Evolutionary conservation across 1,140 invertebrate genomes (phyloP).

Genomic region (Lepeophtheirus salmonis): DNA sequence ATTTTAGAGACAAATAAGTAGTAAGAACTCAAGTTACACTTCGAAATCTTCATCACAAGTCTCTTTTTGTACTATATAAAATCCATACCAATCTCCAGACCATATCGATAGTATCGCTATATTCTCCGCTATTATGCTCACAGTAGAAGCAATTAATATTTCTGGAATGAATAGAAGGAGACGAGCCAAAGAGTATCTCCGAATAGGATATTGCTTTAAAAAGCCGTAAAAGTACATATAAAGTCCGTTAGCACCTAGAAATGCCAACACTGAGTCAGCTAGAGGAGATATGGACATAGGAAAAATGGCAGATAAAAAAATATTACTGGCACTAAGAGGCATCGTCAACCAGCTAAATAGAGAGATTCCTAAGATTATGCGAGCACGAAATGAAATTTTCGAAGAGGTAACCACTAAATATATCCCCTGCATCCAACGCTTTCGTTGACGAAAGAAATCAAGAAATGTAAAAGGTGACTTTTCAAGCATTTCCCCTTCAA

Average conservation of each 20-base stretch:
- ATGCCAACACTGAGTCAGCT: constrained; percentile 66
- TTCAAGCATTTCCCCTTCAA: constrained; percentile 94
- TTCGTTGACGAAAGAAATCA: constrained; percentile 87
- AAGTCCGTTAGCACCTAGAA: constrained; percentile 70
- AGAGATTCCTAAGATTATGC: constrained; percentile 27
- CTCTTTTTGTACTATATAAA: constrained; percentile 86
- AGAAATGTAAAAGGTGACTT: constrained; percentile 84
- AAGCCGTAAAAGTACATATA: constrained; percentile 94
- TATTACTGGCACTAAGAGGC: constrained; percentile 49
- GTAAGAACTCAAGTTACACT: neutral
- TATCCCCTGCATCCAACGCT: constrained; percentile 88
- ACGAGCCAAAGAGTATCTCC: constrained; percentile 55
- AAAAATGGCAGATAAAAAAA: constrained; percentile 51
- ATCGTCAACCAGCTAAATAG: constrained; percentile 58
- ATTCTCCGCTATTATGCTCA: constrained; percentile 83
- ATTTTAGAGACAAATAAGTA: too few relatives aligned
- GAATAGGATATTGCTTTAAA: constrained; percentile 75
- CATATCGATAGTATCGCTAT: constrained; percentile 79
- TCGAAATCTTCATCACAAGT: constrained; percentile 27
- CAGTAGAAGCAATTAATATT: constrained; percentile 66
- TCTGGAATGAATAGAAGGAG: constrained; percentile 61
- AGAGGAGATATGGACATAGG: constrained; percentile 64
- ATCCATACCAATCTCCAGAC: constrained; percentile 77
- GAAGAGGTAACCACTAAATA: constrained; percentile 77
- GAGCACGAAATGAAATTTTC: constrained; percentile 57